Evolutionary conservation across 2,113 vertebrate genomes (phyloP).

Genomic region (Oceanites oceanicus): DNA sequence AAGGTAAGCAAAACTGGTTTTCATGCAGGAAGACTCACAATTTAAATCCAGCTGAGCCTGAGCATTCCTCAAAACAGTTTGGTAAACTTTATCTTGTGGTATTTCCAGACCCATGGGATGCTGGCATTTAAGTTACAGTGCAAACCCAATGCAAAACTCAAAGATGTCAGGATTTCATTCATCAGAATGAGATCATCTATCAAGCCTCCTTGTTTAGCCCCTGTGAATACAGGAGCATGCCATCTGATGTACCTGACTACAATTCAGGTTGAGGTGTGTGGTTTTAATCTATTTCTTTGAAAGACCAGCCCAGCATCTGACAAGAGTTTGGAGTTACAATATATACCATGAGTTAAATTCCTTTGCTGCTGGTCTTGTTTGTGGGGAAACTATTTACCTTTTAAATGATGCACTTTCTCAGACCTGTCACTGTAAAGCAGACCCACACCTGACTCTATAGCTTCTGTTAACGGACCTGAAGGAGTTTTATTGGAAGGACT

Average conservation of each 20-base stretch:
- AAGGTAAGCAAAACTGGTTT: neutral
- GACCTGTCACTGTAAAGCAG: constrained; percentile 9
- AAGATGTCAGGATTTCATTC: neutral
- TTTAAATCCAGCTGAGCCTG: neutral
- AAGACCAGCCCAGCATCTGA: neutral
- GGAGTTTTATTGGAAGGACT: neutral
- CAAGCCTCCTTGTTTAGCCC: neutral
- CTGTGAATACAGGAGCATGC: neutral
- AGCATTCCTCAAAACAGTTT: neutral
- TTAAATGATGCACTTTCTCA: constrained; percentile 31
- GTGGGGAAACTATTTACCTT: constrained; percentile 31
- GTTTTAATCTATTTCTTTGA: neutral
- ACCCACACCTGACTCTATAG: neutral
- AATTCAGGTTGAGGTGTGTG: neutral
- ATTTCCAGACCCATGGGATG: neutral
- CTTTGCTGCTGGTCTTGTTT: neutral
- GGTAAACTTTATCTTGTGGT: neutral
- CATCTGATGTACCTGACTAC: neutral
- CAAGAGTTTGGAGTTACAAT: neutral
- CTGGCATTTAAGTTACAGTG: neutral
- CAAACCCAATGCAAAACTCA: neutral
- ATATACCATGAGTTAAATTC: constrained; percentile 14
- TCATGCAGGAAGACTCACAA: neutral
- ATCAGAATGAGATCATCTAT: neutral
- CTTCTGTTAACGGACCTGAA: neutral